A percentile compares a stretch with the other conserved stretches of the same genome.
Conservation (phyloP, 2,113 vertebrate genomes). For the Octodon degus region DNA sequence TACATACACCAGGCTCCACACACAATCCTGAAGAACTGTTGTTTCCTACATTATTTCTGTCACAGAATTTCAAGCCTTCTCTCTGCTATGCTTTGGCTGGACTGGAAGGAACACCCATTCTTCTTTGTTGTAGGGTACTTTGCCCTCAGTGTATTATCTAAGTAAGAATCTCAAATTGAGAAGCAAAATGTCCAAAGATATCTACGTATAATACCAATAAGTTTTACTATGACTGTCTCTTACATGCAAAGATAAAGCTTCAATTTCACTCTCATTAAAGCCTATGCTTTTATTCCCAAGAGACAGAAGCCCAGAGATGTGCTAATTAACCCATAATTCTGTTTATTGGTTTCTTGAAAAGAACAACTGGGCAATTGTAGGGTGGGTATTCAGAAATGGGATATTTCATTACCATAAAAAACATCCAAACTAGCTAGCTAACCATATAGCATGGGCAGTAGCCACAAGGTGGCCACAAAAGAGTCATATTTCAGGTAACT, state of each 20-base stretch:
- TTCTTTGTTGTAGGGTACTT: not conserved
- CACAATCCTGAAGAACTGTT: not conserved
- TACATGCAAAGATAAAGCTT: not conserved
- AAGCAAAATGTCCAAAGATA: constrained; percentile 9
- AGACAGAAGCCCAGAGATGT: not conserved
- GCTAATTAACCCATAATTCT: not conserved
- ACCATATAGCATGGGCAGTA: not conserved
- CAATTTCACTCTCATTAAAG: not conserved
- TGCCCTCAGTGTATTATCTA: not conserved
- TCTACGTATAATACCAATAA: not conserved
- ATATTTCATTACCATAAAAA: not conserved
- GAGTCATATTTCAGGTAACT: not conserved
- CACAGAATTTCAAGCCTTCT: not conserved
- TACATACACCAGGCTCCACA: not conserved
- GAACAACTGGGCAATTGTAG: not conserved
- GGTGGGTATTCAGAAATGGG: not conserved
- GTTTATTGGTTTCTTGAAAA: constrained; percentile 8
- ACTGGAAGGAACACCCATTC: not conserved
- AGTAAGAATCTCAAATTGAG: not conserved
- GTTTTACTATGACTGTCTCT: not conserved
- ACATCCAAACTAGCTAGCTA: not conserved
- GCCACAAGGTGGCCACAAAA: not conserved
- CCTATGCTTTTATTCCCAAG: constrained; percentile 9
- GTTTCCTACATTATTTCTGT: not conserved
- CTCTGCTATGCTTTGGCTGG: not conserved